A percentile compares a stretch with the other conserved stretches of the same genome.
These are phyloP conservation scores for Tinamus guttatus DNA, from an alignment of 2,113 vertebrate species.

Conservation along the genomic window DNA sequence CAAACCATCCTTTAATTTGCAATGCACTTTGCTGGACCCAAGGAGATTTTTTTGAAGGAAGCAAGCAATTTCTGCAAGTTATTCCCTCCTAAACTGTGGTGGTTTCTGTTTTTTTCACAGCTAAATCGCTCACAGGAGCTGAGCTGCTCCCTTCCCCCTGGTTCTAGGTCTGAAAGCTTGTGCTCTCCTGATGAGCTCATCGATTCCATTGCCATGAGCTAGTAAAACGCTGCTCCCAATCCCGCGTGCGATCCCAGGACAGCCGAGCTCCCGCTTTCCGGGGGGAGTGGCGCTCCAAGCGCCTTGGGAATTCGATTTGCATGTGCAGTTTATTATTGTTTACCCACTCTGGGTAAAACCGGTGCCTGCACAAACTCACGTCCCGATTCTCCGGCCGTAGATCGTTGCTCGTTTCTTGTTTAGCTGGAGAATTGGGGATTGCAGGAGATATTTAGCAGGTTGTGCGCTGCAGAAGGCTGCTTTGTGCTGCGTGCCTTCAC, in stretches of 20 bases:
- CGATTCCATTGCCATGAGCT: not conserved
- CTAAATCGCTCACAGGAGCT: fast-evolving
- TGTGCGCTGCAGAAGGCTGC: not conserved
- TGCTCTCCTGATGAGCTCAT: slow-evolving; percentile 12
- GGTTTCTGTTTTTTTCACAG: not conserved
- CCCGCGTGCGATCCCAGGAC: not conserved
- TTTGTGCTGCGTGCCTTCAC: not conserved
- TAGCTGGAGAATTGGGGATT: not conserved
- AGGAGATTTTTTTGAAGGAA: not conserved
- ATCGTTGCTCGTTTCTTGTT: not conserved
- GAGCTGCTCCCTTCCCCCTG: not conserved
- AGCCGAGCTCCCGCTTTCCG: not conserved
- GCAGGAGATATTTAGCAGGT: not conserved
- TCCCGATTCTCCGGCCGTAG: not conserved
- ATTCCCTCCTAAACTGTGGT: not conserved
- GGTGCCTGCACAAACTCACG: not conserved
- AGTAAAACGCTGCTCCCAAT: not conserved
- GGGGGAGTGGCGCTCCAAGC: fast-evolving
- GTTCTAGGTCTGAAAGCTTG: not conserved
- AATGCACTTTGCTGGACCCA: fast-evolving
- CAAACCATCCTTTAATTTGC: not conserved
- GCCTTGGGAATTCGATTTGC: not conserved
- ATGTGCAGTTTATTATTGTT: not conserved
- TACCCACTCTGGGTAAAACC: not conserved
- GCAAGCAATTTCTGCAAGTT: not conserved